Evolutionary conservation across 2,888 invertebrate genomes (phyloP), one percentile per base, ranked within the genome.

Genomic region (Sabatieria punctata): DNA sequence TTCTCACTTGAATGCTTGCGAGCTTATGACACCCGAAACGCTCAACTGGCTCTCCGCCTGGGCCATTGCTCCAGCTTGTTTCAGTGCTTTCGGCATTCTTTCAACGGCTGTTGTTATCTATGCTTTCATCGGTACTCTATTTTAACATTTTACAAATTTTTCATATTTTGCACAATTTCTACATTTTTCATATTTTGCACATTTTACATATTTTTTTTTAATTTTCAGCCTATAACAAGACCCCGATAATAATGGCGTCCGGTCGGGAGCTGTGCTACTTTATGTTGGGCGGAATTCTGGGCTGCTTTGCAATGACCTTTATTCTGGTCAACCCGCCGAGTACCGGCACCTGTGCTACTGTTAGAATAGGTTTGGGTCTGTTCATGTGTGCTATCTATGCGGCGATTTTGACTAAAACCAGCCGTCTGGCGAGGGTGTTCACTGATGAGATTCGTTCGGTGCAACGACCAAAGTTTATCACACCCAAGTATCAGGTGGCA

Each of bases 201-300:
- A n/a, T n/a, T n/a, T n/a, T n/a, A n/a, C n/a, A n/a, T n/a, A n/a
- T n/a, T n/a, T n/a, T n/a, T n/a, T n/a, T n/a, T n/a, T n/a, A n/a
- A n/a, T n/a, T n/a, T n/a, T n/a, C n/a, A n/a, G 71, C 73, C 59
- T 75, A 64, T 60, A 71, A 70, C 54, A 68, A 69, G 41, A 80
- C 80, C 0, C 79, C 80, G 0, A 73, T 81, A 30, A 79, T 81
- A 50, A 80, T 80, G 74, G 81, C 81, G 1, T 79, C 79, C 0
- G 81, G 81, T 1, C 70, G 81, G 13, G 82, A 82, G 60, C 68
- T 82, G 8, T 81, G 81, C 65, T 81, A 79, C 63, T 77, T 81
- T 13, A 72, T 82, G 30, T 66, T 79, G 15, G 68, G 71, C 48
- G 81, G 81, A 13, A 77, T 81, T 51, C 65, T 77, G 21, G 71